These are phyloP conservation scores for Cryptocephalus moraei DNA, from an alignment of 2,888 invertebrate species.

Conservation along the genomic window DNA sequence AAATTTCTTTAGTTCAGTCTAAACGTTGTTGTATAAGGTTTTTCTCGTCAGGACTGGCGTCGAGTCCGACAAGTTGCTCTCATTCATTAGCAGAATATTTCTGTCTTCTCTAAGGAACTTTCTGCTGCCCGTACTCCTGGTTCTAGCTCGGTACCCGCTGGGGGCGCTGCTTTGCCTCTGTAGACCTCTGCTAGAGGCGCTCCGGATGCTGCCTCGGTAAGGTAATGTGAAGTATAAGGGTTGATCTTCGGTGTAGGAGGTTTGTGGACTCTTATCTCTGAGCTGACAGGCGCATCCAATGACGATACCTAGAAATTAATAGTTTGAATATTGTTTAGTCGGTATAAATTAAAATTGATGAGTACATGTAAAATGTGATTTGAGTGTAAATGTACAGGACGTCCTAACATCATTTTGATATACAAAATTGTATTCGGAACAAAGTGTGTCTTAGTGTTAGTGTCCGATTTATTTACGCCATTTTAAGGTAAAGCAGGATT, in stretches of 20 bases:
- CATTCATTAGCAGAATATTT: neutral
- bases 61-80: neutral
- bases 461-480: no score
- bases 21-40: no score
- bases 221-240: no score
- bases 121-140: constrained; percentile 7
- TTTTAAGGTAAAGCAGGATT: no score
- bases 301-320: constrained; percentile 7
- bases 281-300: constrained; percentile 4
- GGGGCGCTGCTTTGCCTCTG: constrained; percentile 2
- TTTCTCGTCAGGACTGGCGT: neutral
- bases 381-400: no score
- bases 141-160: constrained; percentile 4
- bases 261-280: neutral
- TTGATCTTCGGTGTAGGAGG: neutral
- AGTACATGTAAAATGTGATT: no score
- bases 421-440: no score
- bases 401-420: no score
- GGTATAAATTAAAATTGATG: no score
- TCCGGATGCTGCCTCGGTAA: no score
- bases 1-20: no score
- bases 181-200: neutral
- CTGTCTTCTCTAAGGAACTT: constrained; percentile 7
- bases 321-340: neutral
- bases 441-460: no score